phyloP scores from a whole-genome alignment of 2,797 vertebrate species.

The Thamnophis elegans region DNA sequence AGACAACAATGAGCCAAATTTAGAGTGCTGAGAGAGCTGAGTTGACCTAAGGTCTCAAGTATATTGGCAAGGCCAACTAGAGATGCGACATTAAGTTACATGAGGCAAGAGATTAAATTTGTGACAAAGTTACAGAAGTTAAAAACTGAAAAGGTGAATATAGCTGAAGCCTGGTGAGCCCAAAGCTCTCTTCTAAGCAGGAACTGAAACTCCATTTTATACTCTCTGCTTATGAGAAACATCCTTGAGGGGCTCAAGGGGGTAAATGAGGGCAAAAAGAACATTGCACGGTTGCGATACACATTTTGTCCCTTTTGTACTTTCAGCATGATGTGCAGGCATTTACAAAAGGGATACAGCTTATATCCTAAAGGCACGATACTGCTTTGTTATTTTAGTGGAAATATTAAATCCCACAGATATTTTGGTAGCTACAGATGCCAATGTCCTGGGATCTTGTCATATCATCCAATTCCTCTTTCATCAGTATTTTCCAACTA shows the following conservation, averaged over 20 bases:
- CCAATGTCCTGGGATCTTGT: background rate
- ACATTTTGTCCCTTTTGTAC: background rate
- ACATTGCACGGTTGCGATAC: background rate
- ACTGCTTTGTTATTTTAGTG: background rate
- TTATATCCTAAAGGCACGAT: background rate
- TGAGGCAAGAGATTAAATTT: background rate
- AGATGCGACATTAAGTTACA: background rate
- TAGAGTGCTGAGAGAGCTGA: background rate
- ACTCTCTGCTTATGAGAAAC: background rate
- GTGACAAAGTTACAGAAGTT: background rate
- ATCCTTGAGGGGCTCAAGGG: background rate
- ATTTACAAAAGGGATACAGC: background rate
- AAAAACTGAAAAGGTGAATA: background rate
- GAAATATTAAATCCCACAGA: background rate
- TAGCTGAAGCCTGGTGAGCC: background rate
- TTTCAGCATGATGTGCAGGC: background rate
- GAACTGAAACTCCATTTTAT: background rate
- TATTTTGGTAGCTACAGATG: background rate
- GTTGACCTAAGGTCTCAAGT: background rate
- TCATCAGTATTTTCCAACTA: background rate
- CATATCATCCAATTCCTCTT: background rate
- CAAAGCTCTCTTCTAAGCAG: background rate
- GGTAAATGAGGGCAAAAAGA: background rate
- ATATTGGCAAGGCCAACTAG: background rate
- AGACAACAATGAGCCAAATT: background rate